Conservation (phyloP, 2,888 invertebrate genomes). For the Pasiphila rectangulata region DNA sequence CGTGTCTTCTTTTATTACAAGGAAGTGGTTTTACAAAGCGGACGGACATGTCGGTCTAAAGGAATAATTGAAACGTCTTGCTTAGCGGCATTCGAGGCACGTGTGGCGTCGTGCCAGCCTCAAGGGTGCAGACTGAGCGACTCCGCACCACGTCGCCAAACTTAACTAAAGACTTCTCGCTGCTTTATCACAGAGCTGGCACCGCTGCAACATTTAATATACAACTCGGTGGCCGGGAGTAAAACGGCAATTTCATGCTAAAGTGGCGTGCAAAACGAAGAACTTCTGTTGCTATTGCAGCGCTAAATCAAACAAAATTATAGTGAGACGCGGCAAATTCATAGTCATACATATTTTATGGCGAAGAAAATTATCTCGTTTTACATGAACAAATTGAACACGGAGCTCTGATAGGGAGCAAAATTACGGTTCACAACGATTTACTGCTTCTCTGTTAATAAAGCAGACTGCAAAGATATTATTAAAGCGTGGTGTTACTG, state of each 20-base stretch:
- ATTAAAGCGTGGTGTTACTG: too few relatives aligned
- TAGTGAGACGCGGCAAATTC: conserved; percentile 47
- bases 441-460: conserved; percentile 32
- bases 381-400: conserved; percentile 48
- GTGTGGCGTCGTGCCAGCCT: conserved; percentile 57
- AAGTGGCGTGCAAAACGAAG: conserved; percentile 55
- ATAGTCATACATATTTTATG: conserved; percentile 55
- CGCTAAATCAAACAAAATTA: conserved; percentile 64
- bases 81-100: conserved; percentile 42
- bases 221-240: conserved; percentile 30
- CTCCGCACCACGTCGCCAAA: conserved; percentile 27
- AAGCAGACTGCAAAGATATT: conserved; percentile 10
- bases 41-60: conserved; percentile 34
- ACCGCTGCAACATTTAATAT: too few relatives aligned
- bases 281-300: conserved; percentile 50
- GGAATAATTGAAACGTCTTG: conserved; percentile 58
- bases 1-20: conserved; percentile 43
- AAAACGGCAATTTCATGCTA: conserved; percentile 47
- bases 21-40: conserved; percentile 49
- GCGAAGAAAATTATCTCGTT: conserved; percentile 58
- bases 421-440: conserved; percentile 38
- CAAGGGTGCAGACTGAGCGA: conserved; percentile 25
- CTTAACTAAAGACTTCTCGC: too few relatives aligned
- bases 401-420: conserved; percentile 33
- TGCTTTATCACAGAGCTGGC: too few relatives aligned